Evolutionary conservation across 2,113 vertebrate species (phyloP).

Genomic region (Nerophis ophidion): DNA sequence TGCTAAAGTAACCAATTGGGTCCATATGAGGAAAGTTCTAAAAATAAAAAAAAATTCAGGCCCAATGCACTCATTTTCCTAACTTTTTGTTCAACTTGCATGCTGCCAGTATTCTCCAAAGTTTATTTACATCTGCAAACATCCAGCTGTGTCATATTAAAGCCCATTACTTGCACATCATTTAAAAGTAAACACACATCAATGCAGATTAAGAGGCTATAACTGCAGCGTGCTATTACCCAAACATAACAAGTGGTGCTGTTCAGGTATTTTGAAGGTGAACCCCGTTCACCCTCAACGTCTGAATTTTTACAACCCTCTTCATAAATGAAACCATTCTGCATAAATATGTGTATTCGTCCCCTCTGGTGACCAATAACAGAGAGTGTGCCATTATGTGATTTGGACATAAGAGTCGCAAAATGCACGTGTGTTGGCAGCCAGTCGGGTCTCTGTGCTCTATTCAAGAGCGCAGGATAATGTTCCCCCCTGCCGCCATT

Average conservation of each 20-base stretch:
- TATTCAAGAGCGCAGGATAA: slow-evolving; percentile 52
- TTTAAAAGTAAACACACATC: slow-evolving; percentile 67
- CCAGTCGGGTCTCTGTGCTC: slow-evolving; percentile 43
- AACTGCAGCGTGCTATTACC: slow-evolving; percentile 54
- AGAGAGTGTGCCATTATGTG: slow-evolving; percentile 53
- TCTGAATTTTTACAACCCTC: slow-evolving; percentile 58
- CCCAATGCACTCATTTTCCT: not conserved
- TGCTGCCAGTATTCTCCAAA: slow-evolving; percentile 32
- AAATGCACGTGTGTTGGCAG: slow-evolving; percentile 51
- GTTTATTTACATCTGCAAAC: slow-evolving; percentile 38
- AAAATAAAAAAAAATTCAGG: slow-evolving; percentile 29
- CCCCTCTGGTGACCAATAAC: slow-evolving; percentile 67
- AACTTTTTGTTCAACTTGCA: slow-evolving; percentile 3
- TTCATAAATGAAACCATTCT: slow-evolving; percentile 72
- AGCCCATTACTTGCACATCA: slow-evolving; percentile 44
- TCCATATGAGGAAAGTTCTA: slow-evolving; percentile 28
- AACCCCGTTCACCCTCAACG: slow-evolving; percentile 20
- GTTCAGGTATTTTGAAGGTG: slow-evolving; percentile 54
- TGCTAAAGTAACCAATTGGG: slow-evolving; percentile 22
- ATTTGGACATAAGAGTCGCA: slow-evolving; percentile 57
- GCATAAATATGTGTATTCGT: slow-evolving; percentile 48
- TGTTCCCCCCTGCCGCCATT: slow-evolving; percentile 63
- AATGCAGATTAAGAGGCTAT: slow-evolving; percentile 56
- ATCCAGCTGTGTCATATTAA: slow-evolving; percentile 45
- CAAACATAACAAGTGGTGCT: slow-evolving; percentile 53